A percentile compares a stretch with the other conserved stretches of the same genome.
Evolutionary conservation across 2,797 vertebrate species (phyloP).

Genomic region (Loris lydekkerianus): DNA sequence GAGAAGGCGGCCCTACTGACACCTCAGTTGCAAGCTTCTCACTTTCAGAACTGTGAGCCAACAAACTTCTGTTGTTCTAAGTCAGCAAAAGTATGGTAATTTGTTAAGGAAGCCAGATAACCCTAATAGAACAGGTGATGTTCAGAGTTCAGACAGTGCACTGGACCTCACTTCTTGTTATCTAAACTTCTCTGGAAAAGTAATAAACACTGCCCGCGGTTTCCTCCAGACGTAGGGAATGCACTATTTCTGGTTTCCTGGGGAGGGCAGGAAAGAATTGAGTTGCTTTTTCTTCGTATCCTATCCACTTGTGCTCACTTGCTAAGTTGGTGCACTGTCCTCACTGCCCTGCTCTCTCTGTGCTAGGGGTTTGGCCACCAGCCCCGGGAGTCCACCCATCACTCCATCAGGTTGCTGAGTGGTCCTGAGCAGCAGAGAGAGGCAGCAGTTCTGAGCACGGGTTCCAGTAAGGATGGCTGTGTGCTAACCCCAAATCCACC

Average conservation of each 20-base stretch:
- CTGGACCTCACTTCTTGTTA: neutral
- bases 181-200: neutral
- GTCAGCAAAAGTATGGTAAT: neutral
- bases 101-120: neutral
- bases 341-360: neutral
- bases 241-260: neutral
- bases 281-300: neutral
- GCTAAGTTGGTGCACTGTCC: neutral
- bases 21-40: neutral
- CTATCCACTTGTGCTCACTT: neutral
- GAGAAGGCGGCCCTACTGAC: neutral
- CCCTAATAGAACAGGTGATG: neutral
- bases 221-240: neutral
- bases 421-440: accelerated
- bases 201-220: neutral
- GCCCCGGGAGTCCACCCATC: neutral
- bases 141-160: neutral
- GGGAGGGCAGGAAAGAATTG: neutral
- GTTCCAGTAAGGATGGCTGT: accelerated
- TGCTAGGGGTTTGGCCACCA: accelerated
- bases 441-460: neutral
- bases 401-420: neutral
- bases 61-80: neutral
- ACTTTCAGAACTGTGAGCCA: neutral
- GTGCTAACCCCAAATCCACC: neutral